These are phyloP conservation scores for Heliangelus exortis DNA, from an alignment of 2,797 vertebrate species.

Conservation along the genomic window DNA sequence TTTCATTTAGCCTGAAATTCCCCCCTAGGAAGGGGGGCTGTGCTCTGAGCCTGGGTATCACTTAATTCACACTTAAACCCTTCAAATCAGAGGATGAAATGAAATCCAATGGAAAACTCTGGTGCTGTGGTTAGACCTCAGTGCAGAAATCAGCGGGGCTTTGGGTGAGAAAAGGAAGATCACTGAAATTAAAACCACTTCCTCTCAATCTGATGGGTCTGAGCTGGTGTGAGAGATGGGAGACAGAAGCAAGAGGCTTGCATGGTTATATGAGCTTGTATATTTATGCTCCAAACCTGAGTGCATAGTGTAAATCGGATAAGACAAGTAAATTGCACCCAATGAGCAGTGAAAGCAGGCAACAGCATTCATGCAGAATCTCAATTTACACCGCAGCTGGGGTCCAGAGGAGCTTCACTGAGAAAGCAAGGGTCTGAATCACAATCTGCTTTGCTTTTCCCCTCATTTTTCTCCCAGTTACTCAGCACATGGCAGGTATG, in stretches of 20 bases:
- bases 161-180: not conserved
- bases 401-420: conserved; percentile 10
- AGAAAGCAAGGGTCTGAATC: not conserved
- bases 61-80: conserved; percentile 37
- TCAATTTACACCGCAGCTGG: conserved; percentile 67
- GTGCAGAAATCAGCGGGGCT: not conserved
- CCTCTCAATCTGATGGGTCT: not conserved
- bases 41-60: not conserved
- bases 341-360: conserved; percentile 59
- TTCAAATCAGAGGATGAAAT: conserved; percentile 33
- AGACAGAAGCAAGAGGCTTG: not conserved
- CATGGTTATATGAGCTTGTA: not conserved
- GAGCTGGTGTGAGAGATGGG: not conserved
- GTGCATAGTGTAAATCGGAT: conserved; percentile 42
- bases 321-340: conserved; percentile 68
- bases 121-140: not conserved
- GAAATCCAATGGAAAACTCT: conserved; percentile 31
- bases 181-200: conserved; percentile 6
- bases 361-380: conserved; percentile 59
- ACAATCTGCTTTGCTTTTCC: not conserved
- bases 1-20: conserved; percentile 24
- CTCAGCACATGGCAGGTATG: not conserved
- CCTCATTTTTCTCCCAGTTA: not conserved
- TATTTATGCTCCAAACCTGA: conserved; percentile 58
- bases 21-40: not conserved